Evolutionary conservation across 1,140 invertebrate genomes (phyloP), one percentile per base, ranked within the genome.

Genomic region (Hormaphis cornu): DNA sequence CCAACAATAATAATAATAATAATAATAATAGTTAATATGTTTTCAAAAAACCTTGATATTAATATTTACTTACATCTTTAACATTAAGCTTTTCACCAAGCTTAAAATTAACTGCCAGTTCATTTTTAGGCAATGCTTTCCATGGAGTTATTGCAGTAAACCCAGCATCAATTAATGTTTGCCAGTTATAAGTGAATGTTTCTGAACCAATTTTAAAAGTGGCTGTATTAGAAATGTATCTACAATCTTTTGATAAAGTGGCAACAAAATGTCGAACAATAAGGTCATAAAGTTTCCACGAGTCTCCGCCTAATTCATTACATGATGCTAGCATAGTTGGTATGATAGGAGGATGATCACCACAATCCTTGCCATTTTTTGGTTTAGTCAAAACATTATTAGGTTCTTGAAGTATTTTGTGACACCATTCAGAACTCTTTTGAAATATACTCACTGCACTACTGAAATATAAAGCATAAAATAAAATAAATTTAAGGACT

Each of bases 301-400:
- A 81, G 78, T 98, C 95, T 28, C 86, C 84, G 74, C 95, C 93
- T 14, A 98, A 82, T 72, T 95, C 91, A 28, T 83, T 82, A 73
- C 86, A 86, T 0, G 83, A 84, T 6, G 88, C 94, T 35, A 86
- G 75, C 77, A 89, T 91, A 87, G 96, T 95, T 1, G 97, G 97
- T 3, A 97, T 99, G 70, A 99, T 99, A 2, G 97, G 97, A 20
- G 97, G 97, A 86, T 99, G 97, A 79, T 99, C 97, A 7, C 96
- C 96, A 35, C 86, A 95, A 82, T 99, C 96, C 71, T 88, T 84
- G 1, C 97, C 97, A 77, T 92, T 93, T 76, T 89, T 88, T 0
- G 95, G 93, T 74, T 84, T 82, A 75, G 87, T 88, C 18, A 97
- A 86, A 22, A 87, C 83, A 37, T 72, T 69, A 35, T 56, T 52